A percentile compares a stretch with the other conserved stretches of the same genome.
phyloP scores from a whole-genome alignment of 2,888 invertebrate species.

The Pedicia rivosa region DNA sequence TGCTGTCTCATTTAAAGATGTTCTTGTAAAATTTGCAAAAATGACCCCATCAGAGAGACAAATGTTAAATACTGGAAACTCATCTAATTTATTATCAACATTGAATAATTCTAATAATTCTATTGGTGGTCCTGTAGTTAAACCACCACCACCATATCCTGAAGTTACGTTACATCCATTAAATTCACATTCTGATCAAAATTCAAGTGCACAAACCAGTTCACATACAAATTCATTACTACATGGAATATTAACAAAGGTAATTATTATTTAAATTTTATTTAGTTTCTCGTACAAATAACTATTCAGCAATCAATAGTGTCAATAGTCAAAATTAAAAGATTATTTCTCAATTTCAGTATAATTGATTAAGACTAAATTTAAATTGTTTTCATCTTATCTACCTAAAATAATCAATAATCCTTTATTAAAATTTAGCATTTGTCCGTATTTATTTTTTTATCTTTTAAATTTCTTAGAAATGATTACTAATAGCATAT shows the following conservation, averaged over 20 bases:
- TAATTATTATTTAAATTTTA: too few species aligned
- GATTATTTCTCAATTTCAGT: too few species aligned
- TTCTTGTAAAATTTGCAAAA: conserved; percentile 57
- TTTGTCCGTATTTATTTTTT: too few species aligned
- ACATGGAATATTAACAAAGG: conserved; percentile 64
- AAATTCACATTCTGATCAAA: conserved; percentile 15
- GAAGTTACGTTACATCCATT: conserved; percentile 68
- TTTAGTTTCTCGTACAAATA: too few species aligned
- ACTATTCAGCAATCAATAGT: too few species aligned
- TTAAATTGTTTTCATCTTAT: too few species aligned
- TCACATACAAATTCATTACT: conserved; percentile 48
- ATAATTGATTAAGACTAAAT: too few species aligned
- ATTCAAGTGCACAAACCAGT: conserved; percentile 19
- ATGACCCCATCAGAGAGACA: conserved; percentile 23
- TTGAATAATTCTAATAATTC: conserved; percentile 14
- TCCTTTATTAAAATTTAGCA: too few species aligned
- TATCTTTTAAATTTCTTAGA: too few species aligned
- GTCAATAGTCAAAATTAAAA: too few species aligned
- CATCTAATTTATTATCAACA: conserved; percentile 10
- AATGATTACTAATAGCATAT: too few species aligned
- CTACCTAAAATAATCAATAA: too few species aligned
- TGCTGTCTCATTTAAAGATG: conserved; percentile 47
- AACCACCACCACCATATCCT: conserved; percentile 42
- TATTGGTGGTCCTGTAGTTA: conserved; percentile 24
- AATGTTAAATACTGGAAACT: conserved; percentile 6